These are phyloP conservation scores for Ceratina australensis DNA, from an alignment of 1,140 invertebrate species.

Conservation along the genomic window DNA sequence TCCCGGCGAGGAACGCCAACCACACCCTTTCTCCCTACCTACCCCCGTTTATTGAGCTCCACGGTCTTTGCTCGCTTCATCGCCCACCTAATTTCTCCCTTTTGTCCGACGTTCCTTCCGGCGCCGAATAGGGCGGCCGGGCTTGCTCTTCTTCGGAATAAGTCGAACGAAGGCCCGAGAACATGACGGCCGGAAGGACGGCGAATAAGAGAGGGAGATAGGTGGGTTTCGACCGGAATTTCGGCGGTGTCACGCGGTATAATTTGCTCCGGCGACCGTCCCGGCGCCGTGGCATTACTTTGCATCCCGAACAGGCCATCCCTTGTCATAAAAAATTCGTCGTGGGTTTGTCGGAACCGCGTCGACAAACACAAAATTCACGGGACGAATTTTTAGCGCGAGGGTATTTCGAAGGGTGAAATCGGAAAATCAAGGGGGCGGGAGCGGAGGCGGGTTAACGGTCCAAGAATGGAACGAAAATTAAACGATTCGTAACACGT, in stretches of 20 bases:
- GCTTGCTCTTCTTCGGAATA: neutral
- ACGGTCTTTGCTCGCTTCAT: conserved; percentile 11
- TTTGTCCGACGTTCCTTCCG: neutral
- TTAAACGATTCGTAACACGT: conserved; percentile 70
- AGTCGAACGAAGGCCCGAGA: neutral
- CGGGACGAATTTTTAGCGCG: conserved; percentile 48
- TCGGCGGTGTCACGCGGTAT: conserved; percentile 6
- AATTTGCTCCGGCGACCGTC: conserved; percentile 4
- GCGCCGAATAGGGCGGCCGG: too few species aligned
- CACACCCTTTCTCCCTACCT: conserved; percentile 36
- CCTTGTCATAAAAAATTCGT: conserved; percentile 21
- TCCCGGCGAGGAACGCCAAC: conserved; percentile 27
- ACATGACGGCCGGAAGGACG: too few species aligned
- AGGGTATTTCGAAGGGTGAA: neutral
- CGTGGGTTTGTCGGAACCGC: conserved; percentile 16
- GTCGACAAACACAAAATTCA: conserved; percentile 37
- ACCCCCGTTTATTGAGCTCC: conserved; percentile 12
- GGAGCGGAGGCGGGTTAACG: conserved; percentile 15
- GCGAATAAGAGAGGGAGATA: neutral
- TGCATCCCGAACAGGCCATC: neutral
- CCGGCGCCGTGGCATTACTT: neutral
- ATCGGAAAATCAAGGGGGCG: conserved; percentile 57
- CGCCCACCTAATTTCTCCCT: neutral
- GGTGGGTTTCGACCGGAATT: neutral
- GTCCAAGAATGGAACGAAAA: conserved; percentile 63